phyloP scores from a whole-genome alignment of 2,113 vertebrate genomes.

The Corythornis cristatus region DNA sequence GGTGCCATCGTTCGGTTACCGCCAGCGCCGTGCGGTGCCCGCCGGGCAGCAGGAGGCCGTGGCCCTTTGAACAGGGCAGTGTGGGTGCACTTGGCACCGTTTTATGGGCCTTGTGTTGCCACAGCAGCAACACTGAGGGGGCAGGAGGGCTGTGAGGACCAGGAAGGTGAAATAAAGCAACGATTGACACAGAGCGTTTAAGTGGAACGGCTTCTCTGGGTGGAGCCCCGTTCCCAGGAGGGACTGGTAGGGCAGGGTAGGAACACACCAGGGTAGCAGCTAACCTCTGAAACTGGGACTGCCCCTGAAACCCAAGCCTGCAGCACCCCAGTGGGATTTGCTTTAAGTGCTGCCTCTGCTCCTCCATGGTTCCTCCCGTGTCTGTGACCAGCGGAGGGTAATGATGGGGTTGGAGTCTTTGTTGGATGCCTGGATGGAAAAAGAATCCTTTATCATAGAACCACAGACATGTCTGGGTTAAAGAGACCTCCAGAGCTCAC shows the following conservation, averaged over 20 bases:
- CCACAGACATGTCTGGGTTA: too few species aligned
- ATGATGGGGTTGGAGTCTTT: background rate
- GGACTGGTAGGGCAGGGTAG: conserved; percentile 44
- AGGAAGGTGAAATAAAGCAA: background rate
- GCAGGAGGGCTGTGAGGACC: background rate
- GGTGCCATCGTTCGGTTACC: accelerated
- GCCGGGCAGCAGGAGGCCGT: background rate
- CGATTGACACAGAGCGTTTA: background rate
- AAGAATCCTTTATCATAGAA: background rate
- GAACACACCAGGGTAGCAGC: accelerated
- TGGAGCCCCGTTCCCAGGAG: conserved; percentile 23
- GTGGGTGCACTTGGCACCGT: conserved; percentile 17
- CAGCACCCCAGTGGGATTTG: background rate
- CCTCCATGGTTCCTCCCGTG: background rate
- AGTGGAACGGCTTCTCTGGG: background rate
- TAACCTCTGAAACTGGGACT: background rate
- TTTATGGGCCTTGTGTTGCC: conserved; percentile 26
- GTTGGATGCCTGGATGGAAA: background rate
- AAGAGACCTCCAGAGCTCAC: too few species aligned
- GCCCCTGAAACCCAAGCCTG: background rate
- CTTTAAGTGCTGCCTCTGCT: background rate
- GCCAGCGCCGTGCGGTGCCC: accelerated
- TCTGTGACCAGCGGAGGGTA: background rate
- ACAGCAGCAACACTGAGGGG: background rate
- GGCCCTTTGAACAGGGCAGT: background rate